These are phyloP conservation scores for Rhinogobius similis DNA, from an alignment of 2,113 vertebrate species.

Conservation along the genomic window DNA sequence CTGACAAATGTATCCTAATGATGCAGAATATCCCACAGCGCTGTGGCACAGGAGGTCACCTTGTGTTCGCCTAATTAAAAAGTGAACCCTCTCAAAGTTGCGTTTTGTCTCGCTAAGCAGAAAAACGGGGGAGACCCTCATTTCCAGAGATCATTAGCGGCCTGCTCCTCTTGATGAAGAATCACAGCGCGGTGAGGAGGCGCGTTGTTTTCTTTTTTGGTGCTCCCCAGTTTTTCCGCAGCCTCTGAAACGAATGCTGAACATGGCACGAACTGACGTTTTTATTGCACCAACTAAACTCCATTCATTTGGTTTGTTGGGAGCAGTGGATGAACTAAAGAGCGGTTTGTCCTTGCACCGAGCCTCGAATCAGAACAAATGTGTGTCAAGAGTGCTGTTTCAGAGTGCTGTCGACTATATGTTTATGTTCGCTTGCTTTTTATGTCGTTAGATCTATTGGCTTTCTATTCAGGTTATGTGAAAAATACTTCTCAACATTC, in stretches of 20 bases:
- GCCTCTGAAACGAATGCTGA: constrained; percentile 27
- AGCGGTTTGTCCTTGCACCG: not conserved
- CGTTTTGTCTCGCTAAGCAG: constrained; percentile 46
- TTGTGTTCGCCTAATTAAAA: constrained; percentile 45
- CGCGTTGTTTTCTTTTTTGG: constrained; percentile 24
- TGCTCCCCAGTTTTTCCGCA: constrained; percentile 13
- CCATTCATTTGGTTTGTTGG: constrained; percentile 21
- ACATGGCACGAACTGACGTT: not conserved
- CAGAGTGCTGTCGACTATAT: not conserved
- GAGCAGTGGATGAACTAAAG: not conserved
- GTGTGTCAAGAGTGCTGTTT: not conserved
- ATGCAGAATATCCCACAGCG: constrained; percentile 29
- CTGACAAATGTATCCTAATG: constrained; percentile 52
- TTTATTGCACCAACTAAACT: constrained; percentile 29
- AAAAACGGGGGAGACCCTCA: constrained; percentile 30
- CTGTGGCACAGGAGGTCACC: constrained; percentile 26
- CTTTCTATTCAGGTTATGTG: too few species aligned
- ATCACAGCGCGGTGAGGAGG: constrained; percentile 3
- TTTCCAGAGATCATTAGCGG: constrained; percentile 41
- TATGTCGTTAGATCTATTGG: not conserved
- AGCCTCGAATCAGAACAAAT: not conserved
- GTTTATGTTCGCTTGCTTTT: not conserved
- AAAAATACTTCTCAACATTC: too few species aligned
- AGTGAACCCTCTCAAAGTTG: constrained; percentile 32
- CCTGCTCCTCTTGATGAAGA: constrained; percentile 21